These are phyloP conservation scores for Sialis fuliginosa DNA, from an alignment of 2,888 invertebrate genomes.

Conservation along the genomic window DNA sequence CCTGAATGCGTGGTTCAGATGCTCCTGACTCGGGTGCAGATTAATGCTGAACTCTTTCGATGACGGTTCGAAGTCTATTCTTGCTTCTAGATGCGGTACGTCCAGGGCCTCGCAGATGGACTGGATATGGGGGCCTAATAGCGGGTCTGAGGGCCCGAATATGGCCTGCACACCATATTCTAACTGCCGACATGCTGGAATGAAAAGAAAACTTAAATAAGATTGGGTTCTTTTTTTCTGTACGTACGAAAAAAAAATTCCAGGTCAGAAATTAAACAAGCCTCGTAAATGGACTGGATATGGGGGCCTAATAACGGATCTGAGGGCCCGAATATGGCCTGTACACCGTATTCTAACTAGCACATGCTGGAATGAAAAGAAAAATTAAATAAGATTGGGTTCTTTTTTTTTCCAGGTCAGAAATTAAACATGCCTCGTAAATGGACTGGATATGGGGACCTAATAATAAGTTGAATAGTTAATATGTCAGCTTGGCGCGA, in stretches of 20 bases:
- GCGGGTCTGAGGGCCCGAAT: slow-evolving; percentile 73
- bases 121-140: slow-evolving; percentile 67
- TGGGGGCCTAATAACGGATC: slow-evolving; percentile 68
- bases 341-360: slow-evolving; percentile 68
- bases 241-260: too few species aligned
- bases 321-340: slow-evolving; percentile 75
- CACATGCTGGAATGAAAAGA: slow-evolving; percentile 46
- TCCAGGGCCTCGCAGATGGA: slow-evolving; percentile 78
- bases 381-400: too few species aligned
- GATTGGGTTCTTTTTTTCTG: too few species aligned
- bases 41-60: slow-evolving; percentile 69
- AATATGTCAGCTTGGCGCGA: too few species aligned
- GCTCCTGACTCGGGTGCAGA: slow-evolving; percentile 67
- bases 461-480: slow-evolving; percentile 66
- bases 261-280: too few species aligned
- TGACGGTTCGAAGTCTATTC: slow-evolving; percentile 44
- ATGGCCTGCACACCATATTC: slow-evolving; percentile 73
- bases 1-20: slow-evolving; percentile 66
- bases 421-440: too few species aligned
- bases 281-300: slow-evolving; percentile 75
- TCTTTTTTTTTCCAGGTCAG: too few species aligned
- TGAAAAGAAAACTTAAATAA: slow-evolving; percentile 1
- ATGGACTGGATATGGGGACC: slow-evolving; percentile 76
- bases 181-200: slow-evolving; percentile 65
- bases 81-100: slow-evolving; percentile 74